These are phyloP conservation scores for Stichodactyla mertensii DNA, from an alignment of 64 coral and sea anemone genomes.

Conservation along the genomic window DNA sequence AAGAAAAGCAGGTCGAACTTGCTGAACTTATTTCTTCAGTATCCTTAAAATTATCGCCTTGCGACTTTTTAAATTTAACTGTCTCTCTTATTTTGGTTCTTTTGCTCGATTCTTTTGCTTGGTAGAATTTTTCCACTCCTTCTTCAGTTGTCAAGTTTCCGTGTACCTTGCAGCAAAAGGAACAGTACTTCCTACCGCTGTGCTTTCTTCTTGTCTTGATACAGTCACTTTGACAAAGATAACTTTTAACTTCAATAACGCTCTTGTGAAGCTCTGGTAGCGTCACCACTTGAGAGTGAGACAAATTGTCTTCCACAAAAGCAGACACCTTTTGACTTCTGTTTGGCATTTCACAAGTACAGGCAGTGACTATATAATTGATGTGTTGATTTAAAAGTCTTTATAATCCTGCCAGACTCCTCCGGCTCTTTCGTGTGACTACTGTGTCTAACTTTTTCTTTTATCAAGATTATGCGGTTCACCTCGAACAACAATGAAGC, in stretches of 20 bases:
- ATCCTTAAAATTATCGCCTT: background rate
- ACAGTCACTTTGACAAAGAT: background rate
- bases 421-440: background rate
- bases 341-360: background rate
- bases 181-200: conserved; percentile 9
- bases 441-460: background rate
- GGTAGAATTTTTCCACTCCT: conserved; percentile 1
- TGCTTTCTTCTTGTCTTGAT: background rate
- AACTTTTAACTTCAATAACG: background rate
- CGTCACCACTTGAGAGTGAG: background rate
- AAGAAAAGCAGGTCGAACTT: background rate
- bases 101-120: background rate
- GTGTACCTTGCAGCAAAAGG: conserved; percentile 18
- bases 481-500: no score
- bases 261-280: background rate
- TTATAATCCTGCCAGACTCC: no score
- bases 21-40: background rate
- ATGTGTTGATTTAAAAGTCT: background rate
- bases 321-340: background rate
- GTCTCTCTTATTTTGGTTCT: background rate
- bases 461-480: no score
- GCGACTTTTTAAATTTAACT: background rate
- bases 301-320: background rate
- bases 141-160: background rate
- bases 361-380: background rate